Evolutionary conservation across 2,888 invertebrate genomes (phyloP).

Genomic region (Hanleya hanleyi): DNA sequence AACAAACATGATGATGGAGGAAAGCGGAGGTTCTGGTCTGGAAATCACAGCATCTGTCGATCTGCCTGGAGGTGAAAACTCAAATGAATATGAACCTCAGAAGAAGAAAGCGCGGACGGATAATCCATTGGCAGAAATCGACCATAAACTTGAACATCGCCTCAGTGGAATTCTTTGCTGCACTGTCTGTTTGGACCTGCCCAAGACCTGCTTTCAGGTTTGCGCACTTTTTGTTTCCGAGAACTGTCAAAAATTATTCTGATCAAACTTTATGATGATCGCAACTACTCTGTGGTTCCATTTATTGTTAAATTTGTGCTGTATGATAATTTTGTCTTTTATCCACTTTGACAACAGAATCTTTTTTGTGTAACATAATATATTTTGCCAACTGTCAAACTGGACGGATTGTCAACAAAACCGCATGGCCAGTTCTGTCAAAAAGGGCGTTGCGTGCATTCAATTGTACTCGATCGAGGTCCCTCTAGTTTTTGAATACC

Average conservation of each 20-base stretch:
- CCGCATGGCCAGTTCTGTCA: no score
- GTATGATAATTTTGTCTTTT: no score
- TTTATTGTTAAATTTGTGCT: background rate
- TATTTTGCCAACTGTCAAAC: no score
- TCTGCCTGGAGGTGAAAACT: constrained; percentile 14
- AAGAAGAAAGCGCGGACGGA: constrained; percentile 56
- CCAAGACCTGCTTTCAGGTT: constrained; percentile 79
- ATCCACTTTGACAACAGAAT: no score
- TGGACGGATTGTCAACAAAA: no score
- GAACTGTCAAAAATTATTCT: background rate
- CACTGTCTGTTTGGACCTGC: constrained; percentile 96
- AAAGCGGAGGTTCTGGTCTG: constrained; percentile 46
- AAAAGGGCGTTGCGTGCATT: no score
- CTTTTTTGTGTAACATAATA: no score
- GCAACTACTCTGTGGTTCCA: background rate
- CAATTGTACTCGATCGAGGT: no score
- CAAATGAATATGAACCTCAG: constrained; percentile 58
- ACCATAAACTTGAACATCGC: constrained; percentile 83
- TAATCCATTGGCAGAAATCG: constrained; percentile 35
- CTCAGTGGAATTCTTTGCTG: constrained; percentile 96
- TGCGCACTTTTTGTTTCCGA: background rate
- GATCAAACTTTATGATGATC: no score
- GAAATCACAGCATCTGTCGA: background rate
- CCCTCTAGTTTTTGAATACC: no score
- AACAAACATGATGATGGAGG: constrained; percentile 72